Conservation (phyloP, 2,797 vertebrate genomes). For the Austrolebias charrua region DNA sequence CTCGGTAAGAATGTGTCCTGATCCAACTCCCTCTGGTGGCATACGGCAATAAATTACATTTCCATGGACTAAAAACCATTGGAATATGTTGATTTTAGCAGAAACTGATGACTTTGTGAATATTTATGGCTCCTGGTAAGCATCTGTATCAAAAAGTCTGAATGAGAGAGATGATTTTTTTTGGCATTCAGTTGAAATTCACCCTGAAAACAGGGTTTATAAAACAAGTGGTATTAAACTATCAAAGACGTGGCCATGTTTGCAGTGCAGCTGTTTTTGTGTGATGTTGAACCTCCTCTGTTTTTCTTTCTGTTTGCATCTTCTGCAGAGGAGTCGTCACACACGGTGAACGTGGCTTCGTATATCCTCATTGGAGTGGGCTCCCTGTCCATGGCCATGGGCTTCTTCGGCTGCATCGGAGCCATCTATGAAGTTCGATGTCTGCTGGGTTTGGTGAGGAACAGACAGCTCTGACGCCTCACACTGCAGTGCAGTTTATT, state of each 20-base stretch:
- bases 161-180: slow-evolving; percentile 10
- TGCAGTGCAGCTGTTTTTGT: neutral
- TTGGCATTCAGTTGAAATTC: neutral
- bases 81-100: slow-evolving; percentile 21
- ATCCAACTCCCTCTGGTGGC: slow-evolving; percentile 43
- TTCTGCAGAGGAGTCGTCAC: slow-evolving; percentile 84
- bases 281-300: slow-evolving; percentile 14
- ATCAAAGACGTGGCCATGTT: no score
- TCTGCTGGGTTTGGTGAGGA: slow-evolving; percentile 91
- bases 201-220: no score
- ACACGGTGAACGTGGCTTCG: slow-evolving; percentile 81
- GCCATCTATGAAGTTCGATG: slow-evolving; percentile 93
- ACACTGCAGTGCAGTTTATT: neutral
- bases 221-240: no score
- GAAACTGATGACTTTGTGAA: slow-evolving; percentile 18
- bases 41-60: slow-evolving; percentile 32
- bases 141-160: slow-evolving; percentile 18
- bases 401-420: slow-evolving; percentile 94
- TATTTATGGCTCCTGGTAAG: neutral
- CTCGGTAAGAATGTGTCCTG: slow-evolving; percentile 30
- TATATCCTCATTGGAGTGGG: slow-evolving; percentile 88
- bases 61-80: slow-evolving; percentile 17
- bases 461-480: slow-evolving; percentile 4
- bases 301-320: slow-evolving; percentile 17
- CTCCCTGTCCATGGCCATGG: slow-evolving; percentile 89